Conservation (phyloP, 2,888 invertebrate genomes). For the Cataglyphis altisquamis region DNA sequence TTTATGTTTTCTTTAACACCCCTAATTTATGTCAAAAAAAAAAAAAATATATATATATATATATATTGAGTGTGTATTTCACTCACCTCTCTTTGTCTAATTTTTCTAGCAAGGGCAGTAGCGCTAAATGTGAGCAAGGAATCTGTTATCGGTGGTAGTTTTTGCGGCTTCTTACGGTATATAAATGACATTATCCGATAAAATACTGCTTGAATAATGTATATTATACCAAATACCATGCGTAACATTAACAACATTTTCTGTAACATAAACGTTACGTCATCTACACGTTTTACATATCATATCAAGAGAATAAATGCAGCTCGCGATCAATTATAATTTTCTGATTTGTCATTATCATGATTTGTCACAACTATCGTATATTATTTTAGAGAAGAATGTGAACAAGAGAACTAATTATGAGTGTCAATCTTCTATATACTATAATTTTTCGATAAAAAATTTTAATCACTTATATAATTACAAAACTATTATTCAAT, state of each 20-base stretch:
- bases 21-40: no score
- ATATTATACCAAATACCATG: rapidly evolving
- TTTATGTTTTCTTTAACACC: background rate
- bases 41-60: background rate
- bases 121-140: conserved; percentile 79
- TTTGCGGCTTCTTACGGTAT: conserved; percentile 39
- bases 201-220: conserved; percentile 6
- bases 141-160: conserved; percentile 76
- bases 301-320: background rate
- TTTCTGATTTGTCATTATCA: background rate
- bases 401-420: no score
- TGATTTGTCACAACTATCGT: background rate
- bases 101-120: conserved; percentile 78
- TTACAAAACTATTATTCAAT: background rate
- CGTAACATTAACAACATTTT: background rate
- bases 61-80: background rate
- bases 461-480: background rate
- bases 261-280: background rate
- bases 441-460: background rate
- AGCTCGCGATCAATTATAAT: background rate
- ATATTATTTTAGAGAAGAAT: background rate
- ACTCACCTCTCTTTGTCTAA: conserved; percentile 80
- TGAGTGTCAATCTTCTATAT: no score
- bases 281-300: background rate
- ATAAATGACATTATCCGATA: conserved; percentile 57